These are phyloP conservation scores for Lithobates sylvaticus DNA, from an alignment of 2,797 vertebrate species.

Conservation along the genomic window DNA sequence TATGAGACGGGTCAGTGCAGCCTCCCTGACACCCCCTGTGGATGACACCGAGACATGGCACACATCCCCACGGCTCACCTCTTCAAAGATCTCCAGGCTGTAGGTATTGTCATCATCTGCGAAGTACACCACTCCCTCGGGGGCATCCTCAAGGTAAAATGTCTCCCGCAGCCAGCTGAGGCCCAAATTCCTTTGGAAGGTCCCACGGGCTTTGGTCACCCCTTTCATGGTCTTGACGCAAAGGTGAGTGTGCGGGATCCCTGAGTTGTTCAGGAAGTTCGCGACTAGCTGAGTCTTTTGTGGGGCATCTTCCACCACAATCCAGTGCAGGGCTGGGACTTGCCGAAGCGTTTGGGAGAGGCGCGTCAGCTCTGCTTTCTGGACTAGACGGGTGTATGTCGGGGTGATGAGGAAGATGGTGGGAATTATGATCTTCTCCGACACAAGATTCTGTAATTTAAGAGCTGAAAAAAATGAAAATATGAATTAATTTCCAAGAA, in stretches of 20 bases:
- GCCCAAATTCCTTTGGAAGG: slow-evolving; percentile 83
- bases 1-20: too few species aligned
- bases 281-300: slow-evolving; percentile 75
- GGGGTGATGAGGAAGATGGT: slow-evolving; percentile 45
- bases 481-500: too few species aligned
- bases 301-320: slow-evolving; percentile 80
- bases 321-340: slow-evolving; percentile 82
- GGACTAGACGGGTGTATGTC: slow-evolving; percentile 56
- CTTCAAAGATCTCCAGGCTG: slow-evolving; percentile 94
- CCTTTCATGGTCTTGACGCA: slow-evolving; percentile 77
- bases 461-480: not conserved
- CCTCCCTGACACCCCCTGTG: too few species aligned
- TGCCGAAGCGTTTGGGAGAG: slow-evolving; percentile 81
- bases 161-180: slow-evolving; percentile 82
- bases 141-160: slow-evolving; percentile 67
- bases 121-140: slow-evolving; percentile 90
- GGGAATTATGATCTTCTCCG: not conserved
- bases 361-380: slow-evolving; percentile 83
- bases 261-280: slow-evolving; percentile 73
- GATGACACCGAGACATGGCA: too few species aligned
- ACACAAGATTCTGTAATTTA: not conserved
- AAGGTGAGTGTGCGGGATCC: slow-evolving; percentile 79
- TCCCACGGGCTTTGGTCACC: slow-evolving; percentile 80
- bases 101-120: slow-evolving; percentile 82
- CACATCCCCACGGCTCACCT: slow-evolving; percentile 78